These are phyloP conservation scores for Halcyon senegalensis DNA, from an alignment of 2,113 vertebrate genomes.

Conservation along the genomic window DNA sequence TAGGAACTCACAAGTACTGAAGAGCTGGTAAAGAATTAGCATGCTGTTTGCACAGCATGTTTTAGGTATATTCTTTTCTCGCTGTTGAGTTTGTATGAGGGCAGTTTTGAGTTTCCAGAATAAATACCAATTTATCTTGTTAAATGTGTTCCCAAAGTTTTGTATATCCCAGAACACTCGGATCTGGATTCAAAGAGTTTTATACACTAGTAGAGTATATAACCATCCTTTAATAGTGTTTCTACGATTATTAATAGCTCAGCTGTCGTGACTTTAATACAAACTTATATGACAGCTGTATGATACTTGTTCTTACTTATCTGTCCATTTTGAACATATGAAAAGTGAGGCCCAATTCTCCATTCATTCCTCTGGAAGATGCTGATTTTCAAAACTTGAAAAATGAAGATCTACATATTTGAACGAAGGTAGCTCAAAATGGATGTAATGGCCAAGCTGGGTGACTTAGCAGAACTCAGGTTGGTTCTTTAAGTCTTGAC, in stretches of 20 bases:
- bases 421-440: background rate
- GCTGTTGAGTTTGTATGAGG: background rate
- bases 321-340: background rate
- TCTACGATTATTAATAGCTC: background rate
- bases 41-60: background rate
- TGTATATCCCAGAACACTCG: background rate
- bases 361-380: background rate
- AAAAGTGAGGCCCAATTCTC: background rate
- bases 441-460: background rate
- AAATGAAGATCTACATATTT: background rate
- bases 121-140: background rate
- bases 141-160: background rate
- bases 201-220: background rate
- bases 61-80: background rate
- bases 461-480: background rate
- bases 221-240: background rate
- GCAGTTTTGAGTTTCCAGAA: background rate
- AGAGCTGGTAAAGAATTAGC: background rate
- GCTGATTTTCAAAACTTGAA: background rate
- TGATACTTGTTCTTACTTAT: background rate
- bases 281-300: background rate
- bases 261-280: background rate
- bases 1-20: background rate
- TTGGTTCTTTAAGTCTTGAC: background rate
- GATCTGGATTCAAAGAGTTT: background rate